Base-by-base conservation (phyloP, 2,113 vertebrate species). In the Myotis yumanensis region DNA sequence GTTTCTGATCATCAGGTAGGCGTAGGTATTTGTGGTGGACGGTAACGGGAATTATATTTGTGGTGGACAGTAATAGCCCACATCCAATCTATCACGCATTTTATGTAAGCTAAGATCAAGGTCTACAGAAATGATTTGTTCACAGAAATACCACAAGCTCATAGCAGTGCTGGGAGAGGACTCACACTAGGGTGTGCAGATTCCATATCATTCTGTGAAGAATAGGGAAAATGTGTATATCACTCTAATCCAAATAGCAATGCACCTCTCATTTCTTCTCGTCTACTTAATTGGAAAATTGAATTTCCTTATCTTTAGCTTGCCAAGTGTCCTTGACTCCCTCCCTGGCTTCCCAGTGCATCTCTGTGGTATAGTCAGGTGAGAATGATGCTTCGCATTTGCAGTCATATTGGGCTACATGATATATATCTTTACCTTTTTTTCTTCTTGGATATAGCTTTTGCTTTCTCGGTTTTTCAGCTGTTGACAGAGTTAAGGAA, bases 301-400 rank as follows among this genome's bases (percentile, higher is more conserved):
- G 18, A 46, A 96, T 95, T 97, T 97, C 48, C 90, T 98, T 97
- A 96, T 95, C 90, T 97, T 95, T 93, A 95, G 93, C 94, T 97
- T 97, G 89, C 83, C 83, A 77, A 80, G 12, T 80, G 18, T 95
- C 93, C 96, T 95, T 88, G 76, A 79, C 82, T 89, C 64, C 90
- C 94, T 96, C 79, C 86, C 87, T 93, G 89, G 52, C 3, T 64
- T 96, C 90, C 23, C 32, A 28, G n/a, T 30, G 2, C 75, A 57
- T 40, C 51, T 3, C 30, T 75, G 40, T 57, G 51, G 30, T 71
- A 43, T 69, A 89, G 51, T 89, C 59, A 96, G 62, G 66, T 75
- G 43, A 77, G 52, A 86, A 76, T 4, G 18, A 25, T 40, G 10
- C 10, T 82, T 73, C 30, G 11, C 35, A 48, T 83, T 88, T 86